Evolutionary conservation across 2,888 invertebrate genomes (phyloP).

Genomic region (Pocota personata): DNA sequence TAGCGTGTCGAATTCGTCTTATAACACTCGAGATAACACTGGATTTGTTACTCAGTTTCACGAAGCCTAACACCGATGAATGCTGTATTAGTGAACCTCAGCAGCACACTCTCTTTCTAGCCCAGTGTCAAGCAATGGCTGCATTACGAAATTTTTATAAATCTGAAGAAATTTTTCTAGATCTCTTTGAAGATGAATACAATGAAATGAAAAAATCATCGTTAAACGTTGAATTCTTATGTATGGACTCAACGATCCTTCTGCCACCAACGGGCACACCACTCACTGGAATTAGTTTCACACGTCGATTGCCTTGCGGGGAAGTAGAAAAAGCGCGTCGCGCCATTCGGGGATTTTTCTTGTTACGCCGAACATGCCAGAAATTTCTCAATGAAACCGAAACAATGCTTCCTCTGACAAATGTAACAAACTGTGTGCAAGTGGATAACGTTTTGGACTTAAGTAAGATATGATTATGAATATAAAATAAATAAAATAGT

Average conservation of each 20-base stretch:
- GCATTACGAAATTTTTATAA: slow-evolving; percentile 96
- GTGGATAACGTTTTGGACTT: slow-evolving; percentile 97
- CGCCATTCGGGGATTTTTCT: slow-evolving; percentile 96
- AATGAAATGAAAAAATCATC: slow-evolving; percentile 94
- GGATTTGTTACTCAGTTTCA: slow-evolving; percentile 89
- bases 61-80: slow-evolving; percentile 79
- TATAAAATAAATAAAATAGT: slow-evolving; percentile 1
- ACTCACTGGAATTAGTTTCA: slow-evolving; percentile 97
- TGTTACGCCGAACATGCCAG: slow-evolving; percentile 91
- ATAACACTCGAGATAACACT: slow-evolving; percentile 95
- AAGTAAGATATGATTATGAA: slow-evolving; percentile 86
- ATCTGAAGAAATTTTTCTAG: slow-evolving; percentile 98
- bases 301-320: slow-evolving; percentile 96
- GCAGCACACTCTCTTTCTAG: slow-evolving; percentile 86
- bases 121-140: slow-evolving; percentile 91
- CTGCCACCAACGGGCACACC: slow-evolving; percentile 98
- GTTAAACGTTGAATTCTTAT: slow-evolving; percentile 96
- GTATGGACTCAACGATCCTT: slow-evolving; percentile 97
- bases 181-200: slow-evolving; percentile 99
- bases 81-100: slow-evolving; percentile 83
- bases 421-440: slow-evolving; percentile 94
- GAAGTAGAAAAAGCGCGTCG: slow-evolving; percentile 95
- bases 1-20: slow-evolving; percentile 93
- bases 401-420: slow-evolving; percentile 94
- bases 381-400: slow-evolving; percentile 92